Percentiles rank a stretch among this genome's conserved stretches.
Conservation (phyloP, 1,140 invertebrate genomes). For the Pteromalus puparum region DNA sequence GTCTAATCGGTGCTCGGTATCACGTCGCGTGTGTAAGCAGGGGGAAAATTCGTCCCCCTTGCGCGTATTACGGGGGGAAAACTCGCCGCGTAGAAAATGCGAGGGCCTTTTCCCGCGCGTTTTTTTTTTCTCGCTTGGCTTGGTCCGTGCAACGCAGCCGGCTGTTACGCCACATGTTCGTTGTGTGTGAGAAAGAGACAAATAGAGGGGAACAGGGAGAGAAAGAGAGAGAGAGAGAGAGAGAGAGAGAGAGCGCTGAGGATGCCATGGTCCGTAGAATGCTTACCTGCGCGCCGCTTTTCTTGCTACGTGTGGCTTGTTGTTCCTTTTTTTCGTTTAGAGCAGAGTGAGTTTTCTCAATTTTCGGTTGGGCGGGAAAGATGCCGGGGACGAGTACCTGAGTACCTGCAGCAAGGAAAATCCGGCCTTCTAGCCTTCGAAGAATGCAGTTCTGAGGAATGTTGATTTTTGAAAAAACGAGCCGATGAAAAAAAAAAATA, state of each 20-base stretch:
- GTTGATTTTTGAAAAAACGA: neutral
- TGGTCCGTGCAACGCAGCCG: neutral
- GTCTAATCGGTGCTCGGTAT: neutral
- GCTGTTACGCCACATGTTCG: constrained; percentile 34
- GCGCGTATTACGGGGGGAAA: neutral
- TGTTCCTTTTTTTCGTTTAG: constrained; percentile 6
- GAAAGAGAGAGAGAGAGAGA: neutral
- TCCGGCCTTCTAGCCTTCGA: neutral
- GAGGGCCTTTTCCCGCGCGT: constrained; percentile 25
- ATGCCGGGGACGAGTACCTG: neutral
- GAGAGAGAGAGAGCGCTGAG: neutral
- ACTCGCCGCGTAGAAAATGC: neutral
- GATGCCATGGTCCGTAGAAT: too few relatives aligned
- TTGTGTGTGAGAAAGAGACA: neutral
- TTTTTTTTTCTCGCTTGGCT: constrained; percentile 20
- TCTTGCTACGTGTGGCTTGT: neutral
- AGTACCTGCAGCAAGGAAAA: neutral
- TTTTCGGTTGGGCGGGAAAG: constrained; percentile 5
- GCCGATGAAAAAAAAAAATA: neutral
- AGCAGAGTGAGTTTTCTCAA: neutral
- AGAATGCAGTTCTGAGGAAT: neutral
- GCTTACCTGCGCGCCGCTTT: neutral
- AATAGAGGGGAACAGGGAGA: neutral
- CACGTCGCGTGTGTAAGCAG: neutral
- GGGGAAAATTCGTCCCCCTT: neutral